Evolutionary conservation across 1,140 invertebrate species (phyloP), one percentile per base, ranked within the genome.

Genomic region (Neocloeon triangulifer): DNA sequence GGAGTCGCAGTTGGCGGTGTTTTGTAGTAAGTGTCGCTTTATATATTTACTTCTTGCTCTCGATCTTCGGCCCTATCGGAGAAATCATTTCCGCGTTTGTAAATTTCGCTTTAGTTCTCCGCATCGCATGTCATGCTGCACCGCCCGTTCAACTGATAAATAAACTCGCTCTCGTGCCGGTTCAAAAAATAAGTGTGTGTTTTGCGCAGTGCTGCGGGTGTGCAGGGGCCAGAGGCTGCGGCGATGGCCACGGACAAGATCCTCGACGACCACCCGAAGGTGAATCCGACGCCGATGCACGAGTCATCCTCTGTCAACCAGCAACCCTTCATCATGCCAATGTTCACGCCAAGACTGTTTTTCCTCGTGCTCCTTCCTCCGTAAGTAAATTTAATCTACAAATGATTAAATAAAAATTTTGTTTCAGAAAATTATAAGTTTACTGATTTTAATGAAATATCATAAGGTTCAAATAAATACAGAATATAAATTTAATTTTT

Each of bases 341-440:
- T 25, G 31, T 55, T 51, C 34, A 51, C 43, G 6, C 43, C 44
- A 4, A 31, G 43, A n/a, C 41, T 46, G 22, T 56, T 56, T 41
- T 52, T 56, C 38, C 41, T 51, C 21, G 43, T 52, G 26, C 41
- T 56, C 4, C 44, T 56, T 12, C 59, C 60, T 3, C 60, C 60
- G 49, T 62, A 53, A 44, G 58, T 56, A 39, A 16, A 8, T 22
- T 32, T 3, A 36, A 29, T 29, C 5, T 8, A n/a, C 15, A 16
- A 5, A 5, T 10, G 9, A 3, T 29, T 29, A 16, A 14, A 3
- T 3, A 3, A 29, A 3, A 29, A 29, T 29, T 9, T 10, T 29
- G 7, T 14, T n/a, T n/a, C n/a, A n/a, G n/a, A 14, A 2, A 16
- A 13, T 4, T 14, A 23, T 23, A 23, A 23, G 22, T 23, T 23